Conservation (phyloP, 2,113 vertebrate genomes). For the Rafetus swinhoei region DNA sequence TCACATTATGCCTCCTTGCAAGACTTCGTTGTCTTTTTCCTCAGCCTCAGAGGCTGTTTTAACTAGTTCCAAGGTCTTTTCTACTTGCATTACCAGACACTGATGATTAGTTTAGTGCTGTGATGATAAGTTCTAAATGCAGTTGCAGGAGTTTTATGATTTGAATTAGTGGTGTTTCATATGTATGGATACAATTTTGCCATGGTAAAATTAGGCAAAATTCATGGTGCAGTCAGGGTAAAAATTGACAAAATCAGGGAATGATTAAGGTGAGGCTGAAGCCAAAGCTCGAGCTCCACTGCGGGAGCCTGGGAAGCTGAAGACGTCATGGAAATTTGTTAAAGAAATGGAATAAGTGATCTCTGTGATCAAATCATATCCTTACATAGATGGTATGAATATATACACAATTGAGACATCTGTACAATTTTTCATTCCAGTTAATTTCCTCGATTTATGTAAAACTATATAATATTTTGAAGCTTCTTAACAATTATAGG, state of each 20-base stretch:
- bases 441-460: background rate
- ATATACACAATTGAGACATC: background rate
- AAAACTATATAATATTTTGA: background rate
- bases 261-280: background rate
- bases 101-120: background rate
- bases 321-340: background rate
- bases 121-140: background rate
- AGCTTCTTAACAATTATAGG: background rate
- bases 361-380: background rate
- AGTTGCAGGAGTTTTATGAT: background rate
- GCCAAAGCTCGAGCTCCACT: background rate
- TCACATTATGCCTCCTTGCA: fast-evolving
- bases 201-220: background rate
- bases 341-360: background rate
- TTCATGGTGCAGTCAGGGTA: background rate
- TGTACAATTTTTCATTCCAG: background rate
- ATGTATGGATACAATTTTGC: background rate
- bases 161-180: background rate
- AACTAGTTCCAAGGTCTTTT: no score
- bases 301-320: background rate
- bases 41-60: no score
- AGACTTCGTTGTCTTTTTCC: background rate
- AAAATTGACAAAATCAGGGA: background rate
- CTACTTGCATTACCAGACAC: background rate
- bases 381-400: background rate